These are phyloP conservation scores for Pristionchus japonicus DNA, from an alignment of 2,888 invertebrate genomes.

Conservation along the genomic window DNA sequence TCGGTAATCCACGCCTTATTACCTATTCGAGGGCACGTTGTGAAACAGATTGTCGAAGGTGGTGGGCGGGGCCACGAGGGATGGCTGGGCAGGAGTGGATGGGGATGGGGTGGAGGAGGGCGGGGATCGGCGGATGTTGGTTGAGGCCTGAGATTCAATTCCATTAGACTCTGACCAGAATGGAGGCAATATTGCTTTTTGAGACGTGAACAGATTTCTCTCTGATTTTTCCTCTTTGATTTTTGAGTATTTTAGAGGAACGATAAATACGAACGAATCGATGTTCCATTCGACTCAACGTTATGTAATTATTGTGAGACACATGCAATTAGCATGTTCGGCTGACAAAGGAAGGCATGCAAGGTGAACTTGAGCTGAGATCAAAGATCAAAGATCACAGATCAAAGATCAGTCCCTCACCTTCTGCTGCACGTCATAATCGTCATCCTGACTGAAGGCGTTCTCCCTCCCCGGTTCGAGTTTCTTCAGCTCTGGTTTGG, in stretches of 20 bases:
- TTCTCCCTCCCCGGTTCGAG: background rate
- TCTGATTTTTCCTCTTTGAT: too few relatives aligned
- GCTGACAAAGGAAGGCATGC: too few relatives aligned
- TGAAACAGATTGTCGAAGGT: conserved; percentile 17
- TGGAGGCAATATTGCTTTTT: too few relatives aligned
- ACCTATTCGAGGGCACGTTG: conserved; percentile 29
- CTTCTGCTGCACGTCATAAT: background rate
- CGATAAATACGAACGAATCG: background rate
- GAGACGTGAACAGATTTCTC: too few relatives aligned
- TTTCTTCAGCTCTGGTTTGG: background rate
- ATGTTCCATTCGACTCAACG: background rate
- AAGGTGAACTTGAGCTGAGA: too few relatives aligned
- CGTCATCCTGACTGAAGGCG: background rate
- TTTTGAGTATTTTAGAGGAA: too few relatives aligned
- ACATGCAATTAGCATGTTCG: background rate
- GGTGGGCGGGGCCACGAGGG: background rate
- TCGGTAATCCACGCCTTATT: background rate
- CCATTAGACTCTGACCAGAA: too few relatives aligned
- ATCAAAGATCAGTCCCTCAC: background rate
- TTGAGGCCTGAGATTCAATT: too few relatives aligned
- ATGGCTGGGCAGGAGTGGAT: background rate
- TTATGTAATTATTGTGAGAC: background rate
- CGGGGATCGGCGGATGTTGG: background rate
- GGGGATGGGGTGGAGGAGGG: background rate
- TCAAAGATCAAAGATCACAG: background rate